Evolutionary conservation across 2,888 invertebrate genomes (phyloP).

Genomic region (Drosophila phalerata): DNA sequence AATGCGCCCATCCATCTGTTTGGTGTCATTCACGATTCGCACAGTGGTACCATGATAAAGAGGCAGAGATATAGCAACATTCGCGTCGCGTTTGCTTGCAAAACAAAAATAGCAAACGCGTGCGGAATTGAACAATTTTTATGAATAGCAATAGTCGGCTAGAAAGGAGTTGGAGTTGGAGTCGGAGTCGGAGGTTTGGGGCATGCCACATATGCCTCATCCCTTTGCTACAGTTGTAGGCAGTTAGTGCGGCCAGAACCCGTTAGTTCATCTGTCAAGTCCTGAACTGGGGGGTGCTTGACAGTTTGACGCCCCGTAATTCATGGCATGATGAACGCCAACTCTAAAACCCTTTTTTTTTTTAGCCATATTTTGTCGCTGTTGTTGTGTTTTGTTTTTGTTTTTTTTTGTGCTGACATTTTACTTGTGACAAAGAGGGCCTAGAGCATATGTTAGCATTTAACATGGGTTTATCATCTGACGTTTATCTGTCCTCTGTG

Average conservation of each 20-base stretch:
- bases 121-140: slow-evolving; percentile 81
- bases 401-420: slow-evolving; percentile 49
- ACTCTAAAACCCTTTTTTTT: slow-evolving; percentile 49
- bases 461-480: slow-evolving; percentile 43
- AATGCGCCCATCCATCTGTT: slow-evolving; percentile 54
- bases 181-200: background rate
- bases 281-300: slow-evolving; percentile 68
- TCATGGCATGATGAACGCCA: slow-evolving; percentile 79
- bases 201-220: background rate
- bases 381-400: background rate
- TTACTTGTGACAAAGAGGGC: slow-evolving; percentile 54
- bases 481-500: slow-evolving; percentile 7
- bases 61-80: slow-evolving; percentile 46
- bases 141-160: slow-evolving; percentile 77
- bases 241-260: slow-evolving; percentile 42
- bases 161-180: slow-evolving; percentile 27
- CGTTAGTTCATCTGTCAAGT: slow-evolving; percentile 74
- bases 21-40: slow-evolving; percentile 58
- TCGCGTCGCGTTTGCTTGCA: slow-evolving; percentile 29
- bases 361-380: slow-evolving; percentile 27
- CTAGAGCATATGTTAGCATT: slow-evolving; percentile 55
- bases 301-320: slow-evolving; percentile 82
- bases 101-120: slow-evolving; percentile 77
- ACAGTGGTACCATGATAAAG: slow-evolving; percentile 48
- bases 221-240: slow-evolving; percentile 19